Conservation (phyloP, 2,797 vertebrate species). For the Pipistrellus kuhlii region DNA sequence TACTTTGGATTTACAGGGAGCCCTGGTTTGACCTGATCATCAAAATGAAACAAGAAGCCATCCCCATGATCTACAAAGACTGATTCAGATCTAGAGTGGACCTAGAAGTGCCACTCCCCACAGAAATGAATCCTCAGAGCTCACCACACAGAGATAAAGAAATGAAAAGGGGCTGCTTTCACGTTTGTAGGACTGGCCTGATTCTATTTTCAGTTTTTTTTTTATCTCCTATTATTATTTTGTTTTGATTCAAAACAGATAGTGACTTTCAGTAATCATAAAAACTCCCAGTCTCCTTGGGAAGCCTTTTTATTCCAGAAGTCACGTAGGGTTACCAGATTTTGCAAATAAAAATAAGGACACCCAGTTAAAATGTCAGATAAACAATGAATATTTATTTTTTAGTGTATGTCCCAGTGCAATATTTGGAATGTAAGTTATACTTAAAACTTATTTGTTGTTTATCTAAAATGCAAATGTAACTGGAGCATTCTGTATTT, state of each 20-base stretch:
- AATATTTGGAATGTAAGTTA: conserved; percentile 30
- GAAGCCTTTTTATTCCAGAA: conserved; percentile 26
- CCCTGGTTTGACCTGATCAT: background rate
- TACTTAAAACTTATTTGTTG: conserved; percentile 47
- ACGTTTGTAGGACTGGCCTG: background rate
- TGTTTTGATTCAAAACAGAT: conserved; percentile 45
- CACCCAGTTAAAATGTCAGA: conserved; percentile 34
- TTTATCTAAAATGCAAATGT: conserved; percentile 62
- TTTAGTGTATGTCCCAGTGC: background rate
- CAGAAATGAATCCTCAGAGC: background rate
- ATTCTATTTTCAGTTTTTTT: conserved; percentile 37
- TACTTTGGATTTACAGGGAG: background rate
- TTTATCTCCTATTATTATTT: conserved; percentile 25
- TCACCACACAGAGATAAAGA: background rate
- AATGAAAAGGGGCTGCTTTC: conserved; percentile 3
- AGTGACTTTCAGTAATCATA: conserved; percentile 27
- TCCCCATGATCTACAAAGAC: background rate
- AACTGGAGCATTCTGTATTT: conserved; percentile 28
- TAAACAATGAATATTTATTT: background rate
- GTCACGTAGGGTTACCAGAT: background rate
- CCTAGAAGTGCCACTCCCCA: background rate
- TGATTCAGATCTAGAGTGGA: background rate
- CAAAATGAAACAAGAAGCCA: conserved; percentile 28
- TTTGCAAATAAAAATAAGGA: conserved; percentile 49
- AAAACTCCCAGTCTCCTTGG: conserved; percentile 19